phyloP scores from a whole-genome alignment of 2,797 vertebrate species.

The Amblyraja radiata region DNA sequence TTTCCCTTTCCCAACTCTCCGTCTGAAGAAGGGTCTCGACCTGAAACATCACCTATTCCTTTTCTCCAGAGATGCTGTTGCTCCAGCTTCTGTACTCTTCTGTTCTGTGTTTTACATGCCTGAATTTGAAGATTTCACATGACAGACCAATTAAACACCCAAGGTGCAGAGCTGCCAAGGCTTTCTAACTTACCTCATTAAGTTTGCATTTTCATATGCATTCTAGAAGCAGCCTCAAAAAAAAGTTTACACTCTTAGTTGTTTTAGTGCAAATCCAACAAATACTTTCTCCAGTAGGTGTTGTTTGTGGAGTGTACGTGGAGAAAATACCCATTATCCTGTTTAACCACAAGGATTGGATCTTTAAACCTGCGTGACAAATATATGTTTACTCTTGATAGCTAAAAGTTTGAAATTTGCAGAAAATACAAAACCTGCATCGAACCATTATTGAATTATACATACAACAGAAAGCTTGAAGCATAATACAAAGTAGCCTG shows the following conservation, averaged over 20 bases:
- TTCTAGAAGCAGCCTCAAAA: neutral
- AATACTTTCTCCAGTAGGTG: neutral
- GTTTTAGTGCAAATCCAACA: neutral
- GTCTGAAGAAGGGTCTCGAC: too few relatives aligned
- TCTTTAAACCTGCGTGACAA: neutral
- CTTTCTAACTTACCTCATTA: neutral
- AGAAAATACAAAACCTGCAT: neutral
- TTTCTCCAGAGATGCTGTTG: too few relatives aligned
- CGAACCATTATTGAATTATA: neutral
- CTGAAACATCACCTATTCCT: too few relatives aligned
- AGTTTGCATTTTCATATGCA: neutral
- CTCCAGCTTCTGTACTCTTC: too few relatives aligned
- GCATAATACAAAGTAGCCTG: neutral
- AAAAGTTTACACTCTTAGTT: neutral
- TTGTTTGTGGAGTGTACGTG: neutral
- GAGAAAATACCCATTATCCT: neutral
- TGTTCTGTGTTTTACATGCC: neutral
- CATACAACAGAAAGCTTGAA: neutral
- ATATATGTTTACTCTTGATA: neutral
- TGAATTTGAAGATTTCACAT: neutral
- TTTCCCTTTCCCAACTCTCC: too few relatives aligned
- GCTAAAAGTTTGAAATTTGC: neutral
- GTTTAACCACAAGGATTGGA: neutral
- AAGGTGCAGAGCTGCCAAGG: neutral
- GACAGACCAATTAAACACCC: neutral